A percentile compares a stretch with the other conserved stretches of the same genome.
Conservation (phyloP, 2,113 vertebrate genomes). For the Hoplias malabaricus region DNA sequence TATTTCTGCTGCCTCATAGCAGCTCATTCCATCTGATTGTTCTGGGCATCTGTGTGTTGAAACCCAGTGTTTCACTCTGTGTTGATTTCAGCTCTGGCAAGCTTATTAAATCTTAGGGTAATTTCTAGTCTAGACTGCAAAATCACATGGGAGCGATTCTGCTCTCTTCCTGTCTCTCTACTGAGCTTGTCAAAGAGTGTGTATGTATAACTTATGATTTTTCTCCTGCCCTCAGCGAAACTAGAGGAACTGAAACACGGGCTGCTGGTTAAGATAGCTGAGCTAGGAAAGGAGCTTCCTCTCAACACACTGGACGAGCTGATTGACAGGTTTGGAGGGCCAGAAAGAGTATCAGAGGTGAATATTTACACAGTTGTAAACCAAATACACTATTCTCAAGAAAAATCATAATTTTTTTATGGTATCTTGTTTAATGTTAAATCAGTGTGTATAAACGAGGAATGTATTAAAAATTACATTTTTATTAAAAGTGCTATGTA, state of each 20-base stretch:
- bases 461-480: too few species aligned
- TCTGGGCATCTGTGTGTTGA: not conserved
- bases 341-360: conserved; percentile 92
- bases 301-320: conserved; percentile 95
- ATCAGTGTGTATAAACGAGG: not conserved
- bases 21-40: not conserved
- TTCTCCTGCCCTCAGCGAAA: conserved; percentile 60
- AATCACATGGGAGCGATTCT: conserved; percentile 9
- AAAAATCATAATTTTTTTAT: too few species aligned
- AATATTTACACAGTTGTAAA: not conserved
- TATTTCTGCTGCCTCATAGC: not conserved
- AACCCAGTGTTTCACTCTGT: not conserved
- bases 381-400: too few species aligned
- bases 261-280: conserved; percentile 84
- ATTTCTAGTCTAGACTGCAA: conserved; percentile 29
- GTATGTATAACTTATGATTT: not conserved
- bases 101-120: conserved; percentile 24
- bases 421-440: not conserved
- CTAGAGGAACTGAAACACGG: conserved; percentile 87
- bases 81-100: not conserved
- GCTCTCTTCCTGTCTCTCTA: not conserved
- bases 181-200: not conserved
- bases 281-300: conserved; percentile 91
- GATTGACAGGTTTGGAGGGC: conserved; percentile 91
- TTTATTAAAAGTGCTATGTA: too few species aligned